Base-by-base conservation (phyloP, 1,140 invertebrate species). In the Drosophila leontia region DNA sequence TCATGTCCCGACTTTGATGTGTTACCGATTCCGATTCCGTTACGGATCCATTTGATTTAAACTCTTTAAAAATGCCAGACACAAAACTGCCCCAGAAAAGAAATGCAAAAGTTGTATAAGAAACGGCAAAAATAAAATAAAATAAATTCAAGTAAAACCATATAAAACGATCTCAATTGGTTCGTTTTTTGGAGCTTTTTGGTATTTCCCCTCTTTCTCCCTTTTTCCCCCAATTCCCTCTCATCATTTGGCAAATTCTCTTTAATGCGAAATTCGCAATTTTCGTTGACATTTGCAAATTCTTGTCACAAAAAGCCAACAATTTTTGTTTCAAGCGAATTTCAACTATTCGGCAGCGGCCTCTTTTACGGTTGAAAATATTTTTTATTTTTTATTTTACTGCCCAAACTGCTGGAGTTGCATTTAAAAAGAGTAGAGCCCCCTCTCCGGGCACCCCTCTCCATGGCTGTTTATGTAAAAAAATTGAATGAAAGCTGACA, bases 211-310 rank as follows among this genome's bases (percentile, higher is more conserved):
- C 44, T 15, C 15, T 3, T n/a, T n/a, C 41, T 7, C 17, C 42
- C 78, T 61, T 1, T 23, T 29, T 5, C 26, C 26, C 26, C 26
- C 26, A 29, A 29, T 32, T 7, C 39, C 12, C n/a, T 8, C 32
- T 11, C 13, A 9, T n/a, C 51, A 42, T 78, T 87, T 83, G 50
- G 23, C 80, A 79, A 88, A 84, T 84, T 88, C 80, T 78, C 67
- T 84, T 87, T 88, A 78, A 86, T 85, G 74, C 75, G 78, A 83
- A 85, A 67, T 75, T 68, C 81, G 77, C 80, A 84, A 77, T 88
- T 87, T 87, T 87, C 78, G 82, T 87, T 90, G 84, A 84, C 85
- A 87, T 87, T 87, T 88, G 84, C 84, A 87, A 87, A 87, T 87
- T 87, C 84, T 87, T 87, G 84, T 87, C 84, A 87, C 85, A 87